A percentile compares a stretch with the other conserved stretches of the same genome.
Conservation (phyloP, 2,113 vertebrate species). For the Sminthopsis crassicaudata region DNA sequence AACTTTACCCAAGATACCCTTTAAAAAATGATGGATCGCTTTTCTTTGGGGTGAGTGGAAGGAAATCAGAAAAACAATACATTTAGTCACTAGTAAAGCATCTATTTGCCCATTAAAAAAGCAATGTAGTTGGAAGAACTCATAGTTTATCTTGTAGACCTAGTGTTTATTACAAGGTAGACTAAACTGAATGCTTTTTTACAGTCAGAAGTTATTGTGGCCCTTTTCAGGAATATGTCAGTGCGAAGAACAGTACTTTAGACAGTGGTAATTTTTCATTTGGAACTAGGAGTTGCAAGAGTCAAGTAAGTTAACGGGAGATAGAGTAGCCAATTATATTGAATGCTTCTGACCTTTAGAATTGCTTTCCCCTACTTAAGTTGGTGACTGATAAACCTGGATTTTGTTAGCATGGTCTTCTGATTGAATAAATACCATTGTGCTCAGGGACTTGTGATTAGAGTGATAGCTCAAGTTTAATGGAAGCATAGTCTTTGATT, state of each 20-base stretch:
- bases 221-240: not conserved
- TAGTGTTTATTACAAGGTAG: conserved; percentile 4
- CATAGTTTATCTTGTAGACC: conserved; percentile 7
- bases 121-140: conserved; percentile 20
- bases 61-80: not conserved
- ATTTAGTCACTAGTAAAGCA: conserved; percentile 54
- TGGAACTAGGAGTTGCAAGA: not conserved
- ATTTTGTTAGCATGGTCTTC: conserved; percentile 18
- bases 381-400: conserved; percentile 25
- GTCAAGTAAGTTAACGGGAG: not conserved
- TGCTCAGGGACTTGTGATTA: not conserved
- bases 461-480: not conserved
- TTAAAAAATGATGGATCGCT: conserved; percentile 34
- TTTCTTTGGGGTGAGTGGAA: conserved; percentile 39
- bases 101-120: conserved; percentile 34
- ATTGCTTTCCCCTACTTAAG: not conserved
- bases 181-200: not conserved
- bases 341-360: conserved; percentile 1
- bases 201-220: not conserved
- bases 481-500: not conserved
- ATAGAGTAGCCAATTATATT: conserved; percentile 1
- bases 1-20: conserved; percentile 41
- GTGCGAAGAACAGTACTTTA: not conserved
- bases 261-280: not conserved
- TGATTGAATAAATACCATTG: conserved; percentile 18